Conservation (phyloP, 2,113 vertebrate genomes). For the Chloropsis hardwickii region DNA sequence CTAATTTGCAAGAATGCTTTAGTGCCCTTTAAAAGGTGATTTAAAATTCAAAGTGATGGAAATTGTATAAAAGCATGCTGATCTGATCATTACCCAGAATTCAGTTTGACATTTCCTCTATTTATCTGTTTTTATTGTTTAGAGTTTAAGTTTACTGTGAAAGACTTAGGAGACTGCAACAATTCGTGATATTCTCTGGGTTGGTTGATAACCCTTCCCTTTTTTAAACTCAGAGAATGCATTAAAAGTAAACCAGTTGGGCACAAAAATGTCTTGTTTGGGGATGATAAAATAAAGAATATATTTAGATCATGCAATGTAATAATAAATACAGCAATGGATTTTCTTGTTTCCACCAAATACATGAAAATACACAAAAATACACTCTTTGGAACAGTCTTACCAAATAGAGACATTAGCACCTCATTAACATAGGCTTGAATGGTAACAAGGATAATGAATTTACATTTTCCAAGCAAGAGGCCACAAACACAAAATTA, state of each 20-base stretch:
- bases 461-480: constrained; percentile 18
- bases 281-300: background rate
- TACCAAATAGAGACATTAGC: background rate
- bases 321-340: background rate
- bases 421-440: constrained; percentile 8
- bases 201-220: constrained; percentile 24
- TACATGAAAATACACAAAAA: background rate
- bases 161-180: constrained; percentile 73
- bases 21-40: constrained; percentile 95
- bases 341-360: background rate
- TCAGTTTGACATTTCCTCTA: constrained; percentile 72
- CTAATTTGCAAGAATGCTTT: constrained; percentile 96
- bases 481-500: background rate
- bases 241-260: background rate
- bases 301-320: background rate
- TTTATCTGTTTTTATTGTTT: constrained; percentile 73
- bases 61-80: constrained; percentile 90
- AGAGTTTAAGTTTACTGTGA: constrained; percentile 70
- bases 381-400: background rate
- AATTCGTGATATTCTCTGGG: constrained; percentile 44
- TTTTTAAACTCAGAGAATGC: background rate
- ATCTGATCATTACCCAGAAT: constrained; percentile 90
- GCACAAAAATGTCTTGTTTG: background rate
- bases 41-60: constrained; percentile 97
- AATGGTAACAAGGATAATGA: background rate